Evolutionary conservation across 2,888 invertebrate species (phyloP), one percentile per base, ranked within the genome.

Genomic region (Cecidostiba fungosa): DNA sequence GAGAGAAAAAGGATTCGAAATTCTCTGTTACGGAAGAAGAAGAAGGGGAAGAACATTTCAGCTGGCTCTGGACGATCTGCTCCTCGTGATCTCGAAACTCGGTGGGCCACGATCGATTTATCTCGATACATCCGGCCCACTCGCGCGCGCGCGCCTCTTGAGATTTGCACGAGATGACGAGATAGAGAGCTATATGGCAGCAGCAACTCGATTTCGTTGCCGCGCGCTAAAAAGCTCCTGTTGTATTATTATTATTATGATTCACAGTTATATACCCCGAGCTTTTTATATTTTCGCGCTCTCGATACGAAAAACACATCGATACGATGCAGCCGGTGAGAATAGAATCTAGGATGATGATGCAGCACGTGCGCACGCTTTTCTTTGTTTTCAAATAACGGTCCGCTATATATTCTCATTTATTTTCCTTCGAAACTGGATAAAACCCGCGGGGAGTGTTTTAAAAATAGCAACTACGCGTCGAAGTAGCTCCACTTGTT

Each of bases 171-270:
- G 87, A 88, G 89, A 89, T 90, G 79, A 78, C 66, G 54, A 85
- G 89, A 88, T 88, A 85, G 76, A 32, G 47, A 54, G 29, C 62
- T 87, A n/a, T n/a, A n/a, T n/a, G 87, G 88, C 85, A 87, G 88
- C 85, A 88, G 87, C 47, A 86, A 85, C 87, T 84, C 86, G 85
- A 85, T 83, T 85, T 86, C 74, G 78, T 77, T 70, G 83, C 76
- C 32, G 82, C 54, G 23, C 47, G 54, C 50, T 76, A 54, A 78
- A 77, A 81, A 81, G 83, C 88, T 86, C 84, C 88, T 74, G 87
- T 88, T 87, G 87, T 89, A 89, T 85, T 89, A 90, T 90, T 89
- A 89, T 89, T 89, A 90, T 90, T 90, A 90, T 89, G 89, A 90
- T 90, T 90, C 88, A 90, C 89, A 89, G 90, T 90, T 90, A 90